Base-by-base conservation (phyloP, 1,140 invertebrate species). In the Philotrypesis tridentata region DNA sequence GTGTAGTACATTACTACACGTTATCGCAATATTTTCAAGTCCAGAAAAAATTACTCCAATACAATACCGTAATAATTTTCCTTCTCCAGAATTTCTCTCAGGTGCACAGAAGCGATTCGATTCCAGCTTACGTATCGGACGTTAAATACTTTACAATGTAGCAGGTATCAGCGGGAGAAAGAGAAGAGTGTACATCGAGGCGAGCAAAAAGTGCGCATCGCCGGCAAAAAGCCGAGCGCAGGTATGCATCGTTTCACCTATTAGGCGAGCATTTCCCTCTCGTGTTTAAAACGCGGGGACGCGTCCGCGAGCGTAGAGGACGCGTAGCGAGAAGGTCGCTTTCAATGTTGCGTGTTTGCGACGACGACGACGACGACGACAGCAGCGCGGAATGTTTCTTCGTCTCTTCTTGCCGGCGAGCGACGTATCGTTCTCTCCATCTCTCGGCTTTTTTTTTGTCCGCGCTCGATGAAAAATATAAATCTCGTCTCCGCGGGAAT, bases 391-490 rank as follows among this genome's bases (percentile, higher is more conserved):
- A 68, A 81, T 81, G 71, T 75, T 75, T 81, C 72, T 74, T 75
- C 79, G 37, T 75, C 37, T 75, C 37, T 68, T 21, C 71, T 48
- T 60, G 79, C 55, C 60, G 67, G 40, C 61, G 37, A 14, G 63
- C n/a, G n/a, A n/a, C n/a, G 6, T 25, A 65, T 65, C 61, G 61
- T 6, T 65, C n/a, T n/a, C n/a, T n/a, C n/a, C n/a, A n/a, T n/a
- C n/a, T n/a, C n/a, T n/a, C n/a, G n/a, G n/a, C n/a, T n/a, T n/a
- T n/a, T n/a, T n/a, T n/a, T n/a, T n/a, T n/a, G n/a, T n/a, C n/a
- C n/a, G n/a, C n/a, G n/a, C n/a, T 7, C 21, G 60, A 80, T 63
- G 79, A 80, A 65, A 73, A 80, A 73, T 80, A 73, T 60, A 60
- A 55, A 55, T 55, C 21, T 55, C 40, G 48, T n/a, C 7, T 37